Percentiles rank a stretch among this genome's conserved stretches.
phyloP scores from a whole-genome alignment of 2,888 invertebrate genomes.

The Dasysyrphus albostriatus region DNA sequence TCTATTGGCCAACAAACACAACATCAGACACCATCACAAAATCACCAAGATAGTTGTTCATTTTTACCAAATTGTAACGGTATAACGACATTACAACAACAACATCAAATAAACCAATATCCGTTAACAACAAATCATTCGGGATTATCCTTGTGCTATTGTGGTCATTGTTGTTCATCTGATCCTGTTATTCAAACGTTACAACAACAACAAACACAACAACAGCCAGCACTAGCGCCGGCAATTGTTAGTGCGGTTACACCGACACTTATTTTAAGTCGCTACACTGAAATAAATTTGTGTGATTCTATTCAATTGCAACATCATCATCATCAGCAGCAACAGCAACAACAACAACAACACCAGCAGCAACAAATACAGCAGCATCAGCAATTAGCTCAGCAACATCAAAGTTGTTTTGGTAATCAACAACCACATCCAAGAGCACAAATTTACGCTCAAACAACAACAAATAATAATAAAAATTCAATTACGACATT shows the following conservation, averaged over 20 bases:
- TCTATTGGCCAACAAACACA: constrained; percentile 69
- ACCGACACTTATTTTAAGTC: constrained; percentile 78
- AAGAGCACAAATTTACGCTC: constrained; percentile 54
- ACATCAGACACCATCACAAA: constrained; percentile 65
- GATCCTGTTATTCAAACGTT: constrained; percentile 60
- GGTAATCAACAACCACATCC: constrained; percentile 54
- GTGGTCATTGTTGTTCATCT: constrained; percentile 77
- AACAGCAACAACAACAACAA: constrained; percentile 77
- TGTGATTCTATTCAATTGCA: constrained; percentile 79
- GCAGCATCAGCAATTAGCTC: constrained; percentile 69
- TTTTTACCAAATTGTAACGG: constrained; percentile 74
- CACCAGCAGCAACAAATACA: constrained; percentile 76
- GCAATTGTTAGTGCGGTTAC: constrained; percentile 76
- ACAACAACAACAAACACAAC: constrained; percentile 19
- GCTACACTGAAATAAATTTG: constrained; percentile 79
- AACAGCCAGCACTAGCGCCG: constrained; percentile 39
- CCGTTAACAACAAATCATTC: constrained; percentile 38
- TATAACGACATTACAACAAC: constrained; percentile 53
- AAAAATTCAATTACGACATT: constrained; percentile 72
- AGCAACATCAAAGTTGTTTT: constrained; percentile 53
- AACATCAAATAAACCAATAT: constrained; percentile 59
- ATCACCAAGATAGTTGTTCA: constrained; percentile 61
- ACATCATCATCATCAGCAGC: constrained; percentile 79
- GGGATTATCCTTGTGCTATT: constrained; percentile 77
- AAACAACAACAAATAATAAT: constrained; percentile 39